Conservation (phyloP, 2,888 invertebrate genomes). For the Amiota mariae region DNA sequence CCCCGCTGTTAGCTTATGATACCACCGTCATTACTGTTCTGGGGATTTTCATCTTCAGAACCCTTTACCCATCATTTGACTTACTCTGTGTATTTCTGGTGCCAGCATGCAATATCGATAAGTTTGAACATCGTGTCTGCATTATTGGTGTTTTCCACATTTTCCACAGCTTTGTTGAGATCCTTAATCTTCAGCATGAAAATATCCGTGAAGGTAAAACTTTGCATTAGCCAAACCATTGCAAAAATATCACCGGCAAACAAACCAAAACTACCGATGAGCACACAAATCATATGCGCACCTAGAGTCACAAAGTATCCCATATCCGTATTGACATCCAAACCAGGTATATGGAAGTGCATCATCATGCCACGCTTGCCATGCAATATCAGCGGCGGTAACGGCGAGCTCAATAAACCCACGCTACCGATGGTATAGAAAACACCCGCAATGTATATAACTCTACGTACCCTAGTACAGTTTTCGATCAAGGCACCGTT, state of each 20-base stretch:
- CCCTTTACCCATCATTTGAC: conserved; percentile 28
- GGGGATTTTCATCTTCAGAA: conserved; percentile 12
- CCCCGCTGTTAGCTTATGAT: no score
- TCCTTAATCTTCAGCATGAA: conserved; percentile 47
- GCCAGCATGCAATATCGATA: conserved; percentile 49
- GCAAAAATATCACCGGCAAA: conserved; percentile 54
- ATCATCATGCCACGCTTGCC: conserved; percentile 44
- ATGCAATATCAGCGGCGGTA: conserved; percentile 23
- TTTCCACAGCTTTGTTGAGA: conserved; percentile 42
- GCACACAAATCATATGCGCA: conserved; percentile 41
- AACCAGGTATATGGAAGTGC: conserved; percentile 52
- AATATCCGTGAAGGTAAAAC: conserved; percentile 48
- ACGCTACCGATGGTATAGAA: conserved; percentile 27
- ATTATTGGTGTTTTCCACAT: neutral
- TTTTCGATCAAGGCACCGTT: conserved; percentile 24
- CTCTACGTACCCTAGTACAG: conserved; percentile 34
- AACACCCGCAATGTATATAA: conserved; percentile 21
- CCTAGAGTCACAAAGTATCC: conserved; percentile 46
- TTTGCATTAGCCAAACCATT: conserved; percentile 47
- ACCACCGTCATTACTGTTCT: no score
- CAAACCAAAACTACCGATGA: conserved; percentile 47
- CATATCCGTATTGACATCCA: conserved; percentile 44
- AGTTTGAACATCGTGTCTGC: conserved; percentile 16
- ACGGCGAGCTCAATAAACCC: conserved; percentile 32
- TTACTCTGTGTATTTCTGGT: conserved; percentile 47